Conservation (phyloP, 1,140 invertebrate species). For the Camponotus floridanus region DNA sequence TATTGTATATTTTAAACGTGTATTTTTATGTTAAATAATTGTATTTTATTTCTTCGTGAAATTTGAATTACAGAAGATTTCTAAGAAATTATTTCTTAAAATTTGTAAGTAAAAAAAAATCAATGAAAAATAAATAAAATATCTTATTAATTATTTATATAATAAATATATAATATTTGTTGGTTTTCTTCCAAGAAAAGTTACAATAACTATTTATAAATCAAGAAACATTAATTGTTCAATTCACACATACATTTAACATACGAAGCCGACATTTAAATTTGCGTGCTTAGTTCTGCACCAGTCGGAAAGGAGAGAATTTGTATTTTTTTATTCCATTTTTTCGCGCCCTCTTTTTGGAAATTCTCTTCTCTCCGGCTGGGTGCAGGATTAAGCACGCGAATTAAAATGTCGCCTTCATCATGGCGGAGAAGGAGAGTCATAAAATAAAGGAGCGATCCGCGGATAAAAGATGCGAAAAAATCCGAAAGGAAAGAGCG, state of each 20-base stretch:
- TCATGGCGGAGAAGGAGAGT: slow-evolving; percentile 9
- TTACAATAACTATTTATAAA: slow-evolving; percentile 2
- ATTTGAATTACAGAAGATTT: neutral
- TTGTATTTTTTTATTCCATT: neutral
- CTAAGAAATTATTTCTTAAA: neutral
- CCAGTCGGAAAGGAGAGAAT: neutral
- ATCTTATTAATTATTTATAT: neutral
- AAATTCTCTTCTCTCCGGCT: neutral
- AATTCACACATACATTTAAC: no score
- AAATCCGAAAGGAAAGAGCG: slow-evolving; percentile 60
- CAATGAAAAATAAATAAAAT: neutral
- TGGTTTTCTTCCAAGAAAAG: neutral
- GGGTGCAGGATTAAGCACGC: neutral
- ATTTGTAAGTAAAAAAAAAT: neutral
- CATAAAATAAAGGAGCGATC: slow-evolving; percentile 25
- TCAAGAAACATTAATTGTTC: neutral
- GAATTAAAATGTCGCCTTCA: slow-evolving; percentile 36
- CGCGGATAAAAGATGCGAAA: slow-evolving; percentile 37
- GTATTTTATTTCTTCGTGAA: neutral
- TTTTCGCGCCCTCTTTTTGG: neutral
- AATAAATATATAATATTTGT: neutral
- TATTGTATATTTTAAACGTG: neutral
- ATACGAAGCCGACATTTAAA: no score
- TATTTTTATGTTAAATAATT: neutral
- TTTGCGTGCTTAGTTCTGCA: neutral